Percentiles rank a stretch among this genome's conserved stretches.
Conservation (phyloP, 2,113 vertebrate genomes). For the Atherinomorus stipes region DNA sequence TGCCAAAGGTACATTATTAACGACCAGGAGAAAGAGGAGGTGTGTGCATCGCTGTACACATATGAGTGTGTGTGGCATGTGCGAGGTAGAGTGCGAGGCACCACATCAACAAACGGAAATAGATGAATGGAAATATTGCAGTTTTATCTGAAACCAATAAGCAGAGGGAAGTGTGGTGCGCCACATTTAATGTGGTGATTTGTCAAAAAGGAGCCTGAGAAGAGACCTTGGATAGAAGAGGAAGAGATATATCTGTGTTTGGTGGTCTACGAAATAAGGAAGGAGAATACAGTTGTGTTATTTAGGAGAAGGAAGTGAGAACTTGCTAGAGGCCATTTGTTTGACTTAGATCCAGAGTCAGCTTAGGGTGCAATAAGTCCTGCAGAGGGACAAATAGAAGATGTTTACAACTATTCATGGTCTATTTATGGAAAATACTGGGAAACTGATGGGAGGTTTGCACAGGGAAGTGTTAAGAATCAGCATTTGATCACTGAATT, state of each 20-base stretch:
- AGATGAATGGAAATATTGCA: slow-evolving; percentile 75
- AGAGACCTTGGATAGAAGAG: slow-evolving; percentile 36
- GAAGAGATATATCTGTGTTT: slow-evolving; percentile 67
- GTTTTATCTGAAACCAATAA: slow-evolving; percentile 80
- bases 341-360: background rate
- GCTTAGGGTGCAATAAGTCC: background rate
- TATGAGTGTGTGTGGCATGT: slow-evolving; percentile 12
- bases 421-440: too few species aligned
- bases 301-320: background rate
- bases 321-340: background rate
- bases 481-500: background rate
- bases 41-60: slow-evolving; percentile 31
- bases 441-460: background rate
- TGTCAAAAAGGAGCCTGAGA: slow-evolving; percentile 59
- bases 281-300: slow-evolving; percentile 37
- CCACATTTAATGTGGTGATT: slow-evolving; percentile 74
- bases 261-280: slow-evolving; percentile 23
- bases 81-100: background rate
- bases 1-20: slow-evolving; percentile 76
- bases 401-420: background rate
- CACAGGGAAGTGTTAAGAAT: background rate
- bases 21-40: slow-evolving; percentile 53
- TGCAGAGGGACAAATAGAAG: background rate
- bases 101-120: slow-evolving; percentile 65
- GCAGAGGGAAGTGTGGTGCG: slow-evolving; percentile 54